Evolutionary conservation across 2,888 invertebrate genomes (phyloP).

Genomic region (Ypsolopha scabrella): DNA sequence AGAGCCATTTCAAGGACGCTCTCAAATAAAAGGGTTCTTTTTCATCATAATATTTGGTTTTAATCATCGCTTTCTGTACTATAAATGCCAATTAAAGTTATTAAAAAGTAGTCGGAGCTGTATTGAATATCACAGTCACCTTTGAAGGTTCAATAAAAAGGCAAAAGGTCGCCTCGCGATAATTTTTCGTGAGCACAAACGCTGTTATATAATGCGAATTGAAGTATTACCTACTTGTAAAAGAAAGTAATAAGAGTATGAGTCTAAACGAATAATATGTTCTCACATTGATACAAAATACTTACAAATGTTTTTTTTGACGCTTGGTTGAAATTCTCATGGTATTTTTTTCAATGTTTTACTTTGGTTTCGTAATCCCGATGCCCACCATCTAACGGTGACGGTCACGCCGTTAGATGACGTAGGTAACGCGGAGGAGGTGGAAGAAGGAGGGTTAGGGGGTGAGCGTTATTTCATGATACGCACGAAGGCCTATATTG

Average conservation of each 20-base stretch:
- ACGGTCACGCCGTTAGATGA: constrained; percentile 21
- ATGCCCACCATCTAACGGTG: no score
- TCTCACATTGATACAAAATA: no score
- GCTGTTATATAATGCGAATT: no score
- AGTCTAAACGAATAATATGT: no score
- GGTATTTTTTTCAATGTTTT: no score
- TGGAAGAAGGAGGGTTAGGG: constrained; percentile 15
- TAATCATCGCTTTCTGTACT: constrained; percentile 8
- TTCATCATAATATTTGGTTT: constrained; percentile 41
- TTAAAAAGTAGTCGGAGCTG: constrained; percentile 12
- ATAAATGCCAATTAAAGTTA: not conserved
- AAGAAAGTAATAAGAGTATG: no score
- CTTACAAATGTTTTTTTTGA: no score
- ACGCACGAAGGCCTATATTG: constrained; percentile 52
- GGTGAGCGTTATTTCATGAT: constrained; percentile 36
- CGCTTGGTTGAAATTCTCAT: no score
- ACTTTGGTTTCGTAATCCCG: no score
- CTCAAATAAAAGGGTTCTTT: constrained; percentile 11
- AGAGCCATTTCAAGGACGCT: constrained; percentile 29
- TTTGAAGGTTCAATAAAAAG: constrained; percentile 25
- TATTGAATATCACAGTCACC: not conserved
- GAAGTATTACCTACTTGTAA: no score
- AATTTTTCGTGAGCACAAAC: not conserved
- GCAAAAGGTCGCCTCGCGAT: constrained; percentile 21
- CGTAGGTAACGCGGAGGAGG: constrained; percentile 12